These are phyloP conservation scores for Trypoxylon attenuatum DNA, from an alignment of 2,888 invertebrate species.

Conservation along the genomic window DNA sequence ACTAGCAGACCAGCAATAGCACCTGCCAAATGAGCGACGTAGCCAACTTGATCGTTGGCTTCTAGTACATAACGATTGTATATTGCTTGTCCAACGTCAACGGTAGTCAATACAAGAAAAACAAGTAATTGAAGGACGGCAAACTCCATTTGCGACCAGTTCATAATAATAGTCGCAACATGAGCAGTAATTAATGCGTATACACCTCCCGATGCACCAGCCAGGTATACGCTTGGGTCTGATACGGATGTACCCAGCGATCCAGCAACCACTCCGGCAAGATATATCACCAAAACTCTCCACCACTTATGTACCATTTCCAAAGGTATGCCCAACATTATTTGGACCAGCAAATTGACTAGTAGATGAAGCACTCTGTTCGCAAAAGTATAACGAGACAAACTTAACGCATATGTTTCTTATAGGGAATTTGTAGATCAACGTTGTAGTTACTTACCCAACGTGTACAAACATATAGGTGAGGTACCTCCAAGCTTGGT, in stretches of 20 bases:
- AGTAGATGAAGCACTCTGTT: constrained; percentile 90
- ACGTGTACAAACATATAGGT: constrained; percentile 98
- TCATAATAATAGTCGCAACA: constrained; percentile 93
- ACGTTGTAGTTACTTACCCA: constrained; percentile 79
- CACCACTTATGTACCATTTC: constrained; percentile 98
- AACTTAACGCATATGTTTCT: not conserved
- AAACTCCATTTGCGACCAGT: constrained; percentile 98
- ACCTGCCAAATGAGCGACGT: constrained; percentile 95
- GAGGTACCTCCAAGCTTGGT: constrained; percentile 94
- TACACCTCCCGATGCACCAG: constrained; percentile 96
- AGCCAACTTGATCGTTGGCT: constrained; percentile 87
- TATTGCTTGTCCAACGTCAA: constrained; percentile 93
- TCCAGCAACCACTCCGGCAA: constrained; percentile 90
- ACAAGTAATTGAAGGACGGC: constrained; percentile 89
- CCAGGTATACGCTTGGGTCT: constrained; percentile 87
- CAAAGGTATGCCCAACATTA: constrained; percentile 93
- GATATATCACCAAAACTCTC: constrained; percentile 89
- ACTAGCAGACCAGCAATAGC: constrained; percentile 90
- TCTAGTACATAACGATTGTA: constrained; percentile 89
- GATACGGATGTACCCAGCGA: constrained; percentile 88
- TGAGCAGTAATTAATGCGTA: constrained; percentile 96
- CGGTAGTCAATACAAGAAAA: constrained; percentile 86
- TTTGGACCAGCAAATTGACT: constrained; percentile 93
- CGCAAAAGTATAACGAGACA: no score
- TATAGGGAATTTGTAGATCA: not conserved